A percentile compares a stretch with the other conserved stretches of the same genome.
Conservation (phyloP, 2,888 invertebrate species). For the Sphaeridia pumilis region DNA sequence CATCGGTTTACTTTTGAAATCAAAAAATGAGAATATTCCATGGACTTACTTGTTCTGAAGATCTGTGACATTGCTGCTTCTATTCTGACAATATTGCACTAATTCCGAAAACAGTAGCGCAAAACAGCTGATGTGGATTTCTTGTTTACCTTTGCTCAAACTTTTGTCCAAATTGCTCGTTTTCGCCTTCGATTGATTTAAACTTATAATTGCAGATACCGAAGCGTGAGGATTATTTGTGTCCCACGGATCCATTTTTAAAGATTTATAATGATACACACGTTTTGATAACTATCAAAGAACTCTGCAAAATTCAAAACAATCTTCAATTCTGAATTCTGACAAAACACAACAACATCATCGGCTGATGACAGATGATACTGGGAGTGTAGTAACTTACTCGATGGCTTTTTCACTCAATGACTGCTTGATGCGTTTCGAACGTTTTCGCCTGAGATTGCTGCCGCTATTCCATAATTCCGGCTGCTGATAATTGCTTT, state of each 20-base stretch:
- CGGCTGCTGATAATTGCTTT: too few relatives aligned
- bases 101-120: conserved; percentile 95
- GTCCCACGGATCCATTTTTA: not conserved
- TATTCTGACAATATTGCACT: conserved; percentile 94
- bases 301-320: too few relatives aligned
- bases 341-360: too few relatives aligned
- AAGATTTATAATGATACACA: too few relatives aligned
- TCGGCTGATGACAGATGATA: too few relatives aligned
- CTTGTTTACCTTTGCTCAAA: conserved; percentile 80
- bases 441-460: too few relatives aligned
- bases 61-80: conserved; percentile 88
- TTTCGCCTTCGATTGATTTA: conserved; percentile 42
- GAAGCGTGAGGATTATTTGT: conserved; percentile 8
- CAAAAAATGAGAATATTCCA: not conserved
- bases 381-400: too few relatives aligned
- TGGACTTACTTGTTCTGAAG: conserved; percentile 74
- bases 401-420: too few relatives aligned
- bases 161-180: conserved; percentile 80
- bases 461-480: too few relatives aligned
- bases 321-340: too few relatives aligned
- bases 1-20: not conserved
- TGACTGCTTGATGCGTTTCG: too few relatives aligned
- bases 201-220: conserved; percentile 18
- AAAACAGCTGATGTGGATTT: conserved; percentile 83
- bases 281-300: too few relatives aligned